Evolutionary conservation across 2,797 vertebrate genomes (phyloP).

Genomic region (Oreochromis grahami): DNA sequence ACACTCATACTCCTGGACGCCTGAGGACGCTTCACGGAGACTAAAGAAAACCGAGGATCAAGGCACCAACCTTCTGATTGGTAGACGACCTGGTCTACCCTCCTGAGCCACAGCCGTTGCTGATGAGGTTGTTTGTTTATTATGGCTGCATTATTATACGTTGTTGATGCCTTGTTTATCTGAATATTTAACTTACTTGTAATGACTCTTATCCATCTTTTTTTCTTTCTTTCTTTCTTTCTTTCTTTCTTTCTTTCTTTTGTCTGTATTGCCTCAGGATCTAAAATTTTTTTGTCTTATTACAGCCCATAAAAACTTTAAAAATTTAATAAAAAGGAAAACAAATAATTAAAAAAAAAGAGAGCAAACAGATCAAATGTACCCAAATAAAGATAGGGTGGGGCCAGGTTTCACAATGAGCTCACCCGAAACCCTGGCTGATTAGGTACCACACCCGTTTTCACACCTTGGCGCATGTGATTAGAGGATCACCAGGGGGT

Average conservation of each 20-base stretch:
- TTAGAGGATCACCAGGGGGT: too few species aligned
- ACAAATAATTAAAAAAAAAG: neutral
- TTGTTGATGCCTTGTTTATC: neutral
- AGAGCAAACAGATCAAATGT: neutral
- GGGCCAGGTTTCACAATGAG: too few species aligned
- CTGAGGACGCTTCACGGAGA: neutral
- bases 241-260: neutral
- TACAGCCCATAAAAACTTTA: neutral
- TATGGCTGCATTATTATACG: neutral
- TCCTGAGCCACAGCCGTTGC: neutral
- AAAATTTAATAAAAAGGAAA: neutral
- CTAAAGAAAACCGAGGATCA: neutral
- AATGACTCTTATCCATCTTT: neutral
- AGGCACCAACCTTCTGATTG: neutral
- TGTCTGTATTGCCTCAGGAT: neutral
- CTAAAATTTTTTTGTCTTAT: neutral
- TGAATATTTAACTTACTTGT: neutral
- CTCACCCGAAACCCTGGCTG: too few species aligned
- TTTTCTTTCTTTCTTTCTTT: neutral
- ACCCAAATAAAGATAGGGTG: neutral
- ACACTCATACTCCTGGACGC: rapidly evolving
- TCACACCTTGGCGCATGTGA: too few species aligned
- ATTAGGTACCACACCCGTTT: too few species aligned
- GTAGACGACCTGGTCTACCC: rapidly evolving
- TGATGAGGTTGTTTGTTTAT: rapidly evolving